Percentiles rank a stretch among this genome's conserved stretches.
Evolutionary conservation across 2,797 vertebrate species (phyloP).

Genomic region (Urosaurus nigricauda): DNA sequence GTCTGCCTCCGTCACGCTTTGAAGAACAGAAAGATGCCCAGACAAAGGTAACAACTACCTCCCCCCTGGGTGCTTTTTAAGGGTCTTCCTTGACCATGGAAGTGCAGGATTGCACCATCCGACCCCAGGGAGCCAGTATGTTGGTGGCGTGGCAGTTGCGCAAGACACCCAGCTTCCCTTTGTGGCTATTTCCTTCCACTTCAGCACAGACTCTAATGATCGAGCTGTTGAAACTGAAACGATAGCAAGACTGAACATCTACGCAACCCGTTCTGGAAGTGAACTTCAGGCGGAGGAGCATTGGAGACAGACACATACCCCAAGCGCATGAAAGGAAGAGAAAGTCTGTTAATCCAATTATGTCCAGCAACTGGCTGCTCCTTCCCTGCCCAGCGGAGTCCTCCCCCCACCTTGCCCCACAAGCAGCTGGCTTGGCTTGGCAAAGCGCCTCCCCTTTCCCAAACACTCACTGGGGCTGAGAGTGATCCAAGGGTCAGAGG

Average conservation of each 20-base stretch:
- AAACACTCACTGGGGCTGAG: neutral
- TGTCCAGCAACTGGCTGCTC: neutral
- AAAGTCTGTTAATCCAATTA: neutral
- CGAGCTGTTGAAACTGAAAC: neutral
- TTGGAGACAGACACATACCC: neutral
- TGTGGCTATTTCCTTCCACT: too few relatives aligned
- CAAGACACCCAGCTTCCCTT: neutral
- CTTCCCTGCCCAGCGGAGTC: neutral
- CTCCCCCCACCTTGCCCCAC: too few relatives aligned
- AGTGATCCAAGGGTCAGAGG: neutral
- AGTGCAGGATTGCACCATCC: neutral
- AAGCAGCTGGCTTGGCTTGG: neutral
- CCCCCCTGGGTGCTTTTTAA: too few relatives aligned
- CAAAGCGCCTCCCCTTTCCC: neutral
- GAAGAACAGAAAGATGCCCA: neutral
- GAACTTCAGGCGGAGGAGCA: neutral
- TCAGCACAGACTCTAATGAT: neutral
- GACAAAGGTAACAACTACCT: too few relatives aligned
- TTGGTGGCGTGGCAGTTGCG: neutral
- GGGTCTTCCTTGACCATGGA: neutral
- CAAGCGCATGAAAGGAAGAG: neutral
- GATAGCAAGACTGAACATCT: too few relatives aligned
- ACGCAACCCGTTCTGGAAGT: neutral
- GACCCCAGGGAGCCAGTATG: fast-evolving
- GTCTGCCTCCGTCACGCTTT: neutral